A percentile compares a stretch with the other conserved stretches of the same genome.
Evolutionary conservation across 2,797 vertebrate genomes (phyloP).

Genomic region (Anolis apletophallus): DNA sequence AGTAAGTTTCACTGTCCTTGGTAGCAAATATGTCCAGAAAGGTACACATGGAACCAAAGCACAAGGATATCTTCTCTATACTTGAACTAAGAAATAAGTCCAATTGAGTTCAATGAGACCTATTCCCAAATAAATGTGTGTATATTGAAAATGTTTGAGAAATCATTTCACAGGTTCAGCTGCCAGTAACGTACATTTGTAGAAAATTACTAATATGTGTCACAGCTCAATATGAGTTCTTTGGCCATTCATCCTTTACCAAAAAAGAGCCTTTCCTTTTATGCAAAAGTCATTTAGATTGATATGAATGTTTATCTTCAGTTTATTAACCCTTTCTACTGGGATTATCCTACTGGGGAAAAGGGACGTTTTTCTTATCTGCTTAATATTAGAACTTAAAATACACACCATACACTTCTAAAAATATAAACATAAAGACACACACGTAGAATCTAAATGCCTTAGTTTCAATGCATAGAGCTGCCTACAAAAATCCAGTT

Average conservation of each 20-base stretch:
- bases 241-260: background rate
- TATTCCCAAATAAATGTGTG: background rate
- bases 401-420: background rate
- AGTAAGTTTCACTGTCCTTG: too few species aligned
- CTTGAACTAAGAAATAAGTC: background rate
- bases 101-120: background rate
- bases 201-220: too few species aligned
- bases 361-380: background rate
- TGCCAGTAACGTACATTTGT: background rate
- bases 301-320: background rate
- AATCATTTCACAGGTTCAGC: background rate
- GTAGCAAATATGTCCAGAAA: background rate
- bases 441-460: background rate
- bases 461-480: background rate
- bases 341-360: background rate
- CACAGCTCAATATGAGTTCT: background rate
- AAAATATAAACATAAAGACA: too few species aligned
- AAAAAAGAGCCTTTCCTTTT: background rate
- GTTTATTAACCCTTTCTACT: background rate
- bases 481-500: background rate
- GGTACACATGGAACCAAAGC: background rate
- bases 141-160: background rate
- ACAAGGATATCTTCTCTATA: background rate
- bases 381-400: background rate
- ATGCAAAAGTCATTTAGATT: background rate